A percentile compares a stretch with the other conserved stretches of the same genome.
Conservation (phyloP, 2,113 vertebrate genomes). For the Oreochromis spilurus region DNA sequence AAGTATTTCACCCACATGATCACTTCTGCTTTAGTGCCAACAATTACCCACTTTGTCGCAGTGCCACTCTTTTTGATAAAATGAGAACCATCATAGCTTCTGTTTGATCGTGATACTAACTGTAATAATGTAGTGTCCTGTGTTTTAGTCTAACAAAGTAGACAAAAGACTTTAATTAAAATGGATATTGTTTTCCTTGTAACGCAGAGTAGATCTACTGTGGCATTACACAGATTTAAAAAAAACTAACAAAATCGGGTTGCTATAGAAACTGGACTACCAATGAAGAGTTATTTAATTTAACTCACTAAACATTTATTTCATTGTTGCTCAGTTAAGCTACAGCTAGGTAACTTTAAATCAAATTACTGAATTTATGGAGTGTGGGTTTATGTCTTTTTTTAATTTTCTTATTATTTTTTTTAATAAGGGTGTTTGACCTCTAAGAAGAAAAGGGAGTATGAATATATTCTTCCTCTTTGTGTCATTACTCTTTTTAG, state of each 20-base stretch:
- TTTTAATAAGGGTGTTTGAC: neutral
- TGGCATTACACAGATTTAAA: neutral
- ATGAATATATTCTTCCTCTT: neutral
- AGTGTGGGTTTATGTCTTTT: neutral
- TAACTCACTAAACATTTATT: too few relatives aligned
- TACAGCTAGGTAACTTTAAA: neutral
- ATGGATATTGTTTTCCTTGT: neutral
- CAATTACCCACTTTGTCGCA: neutral
- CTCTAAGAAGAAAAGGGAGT: neutral
- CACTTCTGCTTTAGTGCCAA: neutral
- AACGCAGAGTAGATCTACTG: neutral
- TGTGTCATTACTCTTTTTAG: neutral
- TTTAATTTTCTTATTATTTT: too few relatives aligned
- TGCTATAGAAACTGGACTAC: neutral
- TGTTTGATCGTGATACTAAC: neutral
- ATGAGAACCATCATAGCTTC: neutral
- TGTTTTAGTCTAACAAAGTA: neutral
- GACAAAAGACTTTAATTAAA: neutral
- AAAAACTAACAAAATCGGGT: neutral
- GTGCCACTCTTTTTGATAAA: neutral
- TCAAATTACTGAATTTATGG: neutral
- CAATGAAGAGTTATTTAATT: too few relatives aligned
- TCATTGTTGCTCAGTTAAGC: neutral
- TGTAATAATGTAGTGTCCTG: neutral
- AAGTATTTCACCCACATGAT: neutral